Evolutionary conservation across 2,113 vertebrate species (phyloP).

Genomic region (Nycticebus coucang): DNA sequence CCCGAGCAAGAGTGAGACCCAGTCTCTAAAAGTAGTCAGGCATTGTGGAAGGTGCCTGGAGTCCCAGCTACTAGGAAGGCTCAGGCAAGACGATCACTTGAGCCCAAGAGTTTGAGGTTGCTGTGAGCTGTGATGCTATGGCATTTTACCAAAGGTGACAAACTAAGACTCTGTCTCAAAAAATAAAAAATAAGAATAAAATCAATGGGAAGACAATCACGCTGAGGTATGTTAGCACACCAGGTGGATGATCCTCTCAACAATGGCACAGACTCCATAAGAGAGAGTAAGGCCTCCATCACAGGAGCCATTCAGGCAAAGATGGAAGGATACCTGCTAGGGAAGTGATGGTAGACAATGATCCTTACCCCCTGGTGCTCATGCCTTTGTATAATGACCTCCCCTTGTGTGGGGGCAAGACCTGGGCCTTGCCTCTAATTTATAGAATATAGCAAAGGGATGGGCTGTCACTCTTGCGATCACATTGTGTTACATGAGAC

Average conservation of each 20-base stretch:
- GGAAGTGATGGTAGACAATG: neutral
- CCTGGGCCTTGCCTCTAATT: neutral
- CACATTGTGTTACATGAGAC: neutral
- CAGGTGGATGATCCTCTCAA: neutral
- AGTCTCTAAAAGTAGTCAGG: too few species aligned
- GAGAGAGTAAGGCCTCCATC: neutral
- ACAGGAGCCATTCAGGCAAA: neutral
- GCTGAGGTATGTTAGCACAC: neutral
- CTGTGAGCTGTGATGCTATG: too few species aligned
- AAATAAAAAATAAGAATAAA: neutral
- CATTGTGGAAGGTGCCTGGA: too few species aligned
- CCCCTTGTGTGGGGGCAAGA: neutral
- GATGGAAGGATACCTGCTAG: neutral
- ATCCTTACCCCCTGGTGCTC: neutral
- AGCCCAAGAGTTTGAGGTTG: too few species aligned
- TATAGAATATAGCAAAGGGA: neutral
- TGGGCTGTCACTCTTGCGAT: neutral
- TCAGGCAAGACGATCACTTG: too few species aligned
- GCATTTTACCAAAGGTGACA: too few species aligned
- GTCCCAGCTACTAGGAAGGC: too few species aligned
- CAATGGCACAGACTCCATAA: neutral
- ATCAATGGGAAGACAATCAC: neutral
- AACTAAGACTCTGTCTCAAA: too few species aligned
- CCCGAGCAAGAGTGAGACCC: too few species aligned
- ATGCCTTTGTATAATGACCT: neutral